Percentiles rank a stretch among this genome's conserved stretches.
These are phyloP conservation scores for Strigamia transsilvanica DNA, from an alignment of 2,888 invertebrate genomes.

Conservation along the genomic window DNA sequence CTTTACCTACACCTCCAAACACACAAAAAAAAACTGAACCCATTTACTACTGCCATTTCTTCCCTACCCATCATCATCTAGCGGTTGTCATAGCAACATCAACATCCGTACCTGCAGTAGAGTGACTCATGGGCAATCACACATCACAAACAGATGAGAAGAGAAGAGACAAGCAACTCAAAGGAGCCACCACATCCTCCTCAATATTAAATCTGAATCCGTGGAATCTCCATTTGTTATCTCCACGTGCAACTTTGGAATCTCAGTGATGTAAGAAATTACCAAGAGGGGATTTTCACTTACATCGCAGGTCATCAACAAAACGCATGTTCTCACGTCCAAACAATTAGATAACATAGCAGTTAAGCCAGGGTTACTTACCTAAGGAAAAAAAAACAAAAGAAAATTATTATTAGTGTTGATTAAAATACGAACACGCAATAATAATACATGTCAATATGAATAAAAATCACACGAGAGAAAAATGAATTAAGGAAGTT, in stretches of 20 bases:
- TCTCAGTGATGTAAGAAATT: conserved; percentile 30
- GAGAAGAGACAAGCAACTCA: conserved; percentile 21
- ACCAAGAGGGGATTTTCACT: conserved; percentile 30
- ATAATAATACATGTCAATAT: neutral
- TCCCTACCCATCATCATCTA: conserved; percentile 9
- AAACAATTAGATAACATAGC: conserved; percentile 26
- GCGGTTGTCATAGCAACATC: neutral
- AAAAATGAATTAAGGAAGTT: conserved; percentile 25
- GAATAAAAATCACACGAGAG: conserved; percentile 20
- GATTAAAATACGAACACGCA: conserved; percentile 20
- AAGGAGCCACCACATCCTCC: neutral
- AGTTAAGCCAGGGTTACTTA: conserved; percentile 26
- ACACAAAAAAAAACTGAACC: neutral
- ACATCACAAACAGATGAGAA: conserved; percentile 30
- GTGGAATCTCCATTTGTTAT: conserved; percentile 19
- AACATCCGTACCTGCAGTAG: conserved; percentile 21
- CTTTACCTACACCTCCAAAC: neutral
- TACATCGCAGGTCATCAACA: conserved; percentile 30
- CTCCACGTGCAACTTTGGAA: conserved; percentile 30
- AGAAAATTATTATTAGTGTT: conserved; percentile 29
- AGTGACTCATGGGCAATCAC: conserved; percentile 30
- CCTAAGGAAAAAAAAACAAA: conserved; percentile 5
- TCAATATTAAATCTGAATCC: conserved; percentile 26
- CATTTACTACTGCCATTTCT: neutral
- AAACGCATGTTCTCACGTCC: conserved; percentile 30